A percentile compares a stretch with the other conserved stretches of the same genome.
Conservation (phyloP, 2,888 invertebrate genomes). For the Drosophila prostipennis region DNA sequence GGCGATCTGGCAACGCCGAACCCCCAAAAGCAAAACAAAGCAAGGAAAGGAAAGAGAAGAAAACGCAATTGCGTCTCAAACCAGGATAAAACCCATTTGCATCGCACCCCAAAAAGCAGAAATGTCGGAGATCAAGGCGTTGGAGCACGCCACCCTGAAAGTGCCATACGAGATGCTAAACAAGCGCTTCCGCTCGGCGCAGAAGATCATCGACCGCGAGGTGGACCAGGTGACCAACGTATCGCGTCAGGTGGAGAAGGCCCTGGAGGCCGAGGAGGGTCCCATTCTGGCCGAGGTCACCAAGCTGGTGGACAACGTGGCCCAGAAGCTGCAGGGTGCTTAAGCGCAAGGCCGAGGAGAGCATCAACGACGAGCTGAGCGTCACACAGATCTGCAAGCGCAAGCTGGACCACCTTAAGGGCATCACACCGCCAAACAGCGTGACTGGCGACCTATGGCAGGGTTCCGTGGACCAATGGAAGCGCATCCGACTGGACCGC, state of each 20-base stretch:
- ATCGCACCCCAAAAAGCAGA: constrained; percentile 50
- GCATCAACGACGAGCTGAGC: constrained; percentile 95
- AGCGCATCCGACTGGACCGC: constrained; percentile 88
- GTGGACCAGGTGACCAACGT: constrained; percentile 94
- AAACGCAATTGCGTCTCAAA: constrained; percentile 41
- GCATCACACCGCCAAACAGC: constrained; percentile 78
- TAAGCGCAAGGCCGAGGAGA: constrained; percentile 97
- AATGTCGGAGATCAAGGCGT: constrained; percentile 96
- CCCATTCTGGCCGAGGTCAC: constrained; percentile 88
- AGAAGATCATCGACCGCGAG: constrained; percentile 96
- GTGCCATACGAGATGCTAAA: constrained; percentile 99
- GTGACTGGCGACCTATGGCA: constrained; percentile 79
- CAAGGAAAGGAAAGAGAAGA: constrained; percentile 19
- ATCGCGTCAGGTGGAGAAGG: constrained; percentile 88
- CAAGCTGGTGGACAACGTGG: constrained; percentile 93
- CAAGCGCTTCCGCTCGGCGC: constrained; percentile 97
- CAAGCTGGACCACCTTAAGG: constrained; percentile 93
- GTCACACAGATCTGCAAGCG: constrained; percentile 96
- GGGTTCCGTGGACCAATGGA: constrained; percentile 83
- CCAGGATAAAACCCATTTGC: constrained; percentile 13
- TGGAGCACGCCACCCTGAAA: constrained; percentile 98
- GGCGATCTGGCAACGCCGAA: constrained; percentile 20
- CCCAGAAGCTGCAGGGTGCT: constrained; percentile 94
- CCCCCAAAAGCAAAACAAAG: constrained; percentile 39
- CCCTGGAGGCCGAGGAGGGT: constrained; percentile 81